Evolutionary conservation across 1,140 invertebrate genomes (phyloP), one percentile per base, ranked within the genome.

Genomic region (Diorhabda carinulata): DNA sequence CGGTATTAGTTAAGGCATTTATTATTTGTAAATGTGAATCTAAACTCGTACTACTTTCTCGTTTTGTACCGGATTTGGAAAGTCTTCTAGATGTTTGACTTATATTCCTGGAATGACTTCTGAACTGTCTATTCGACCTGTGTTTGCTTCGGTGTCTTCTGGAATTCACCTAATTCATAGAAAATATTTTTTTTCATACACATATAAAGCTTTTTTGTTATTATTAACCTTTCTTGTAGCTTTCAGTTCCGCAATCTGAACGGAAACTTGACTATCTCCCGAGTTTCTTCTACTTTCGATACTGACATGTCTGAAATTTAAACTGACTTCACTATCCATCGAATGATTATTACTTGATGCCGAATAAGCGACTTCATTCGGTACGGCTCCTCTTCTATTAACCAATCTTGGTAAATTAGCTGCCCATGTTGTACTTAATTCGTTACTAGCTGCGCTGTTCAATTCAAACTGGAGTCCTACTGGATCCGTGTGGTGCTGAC

Each of bases 401-500:
- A 97, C 88, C 72, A 97, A 87, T 74, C 94, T 91, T 0, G 94
- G 94, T 58, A 97, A 84, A 69, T 93, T 94, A 52, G 90, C 91
- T 58, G 91, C 92, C 93, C 93, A 97, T 0, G 92, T 92, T 4
- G 94, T 94, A 67, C 91, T 86, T 4, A 92, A 85, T 61, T 90
- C 89, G 72, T 88, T 87, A 41, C 91, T 93, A 25, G 87, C 90
- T 4, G 87, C 87, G 69, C 91, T 93, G 76, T 92, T 92, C 40
- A 93, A 80, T 74, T 95, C 92, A 74, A 96, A 90, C 77, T 94
- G 92, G 61, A 96, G 83, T 4, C 94, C 94, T 7, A 96, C 89
- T 5, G 95, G 95, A 85, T 97, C 95, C 62, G 93, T 92, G 73
- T 95, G 90, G 74, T 92, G 93, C 61, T 90, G 88, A 68, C 95